Evolutionary conservation across 2,113 vertebrate genomes (phyloP), one percentile per base, ranked within the genome.

Genomic region (Zosterops pallidus): DNA sequence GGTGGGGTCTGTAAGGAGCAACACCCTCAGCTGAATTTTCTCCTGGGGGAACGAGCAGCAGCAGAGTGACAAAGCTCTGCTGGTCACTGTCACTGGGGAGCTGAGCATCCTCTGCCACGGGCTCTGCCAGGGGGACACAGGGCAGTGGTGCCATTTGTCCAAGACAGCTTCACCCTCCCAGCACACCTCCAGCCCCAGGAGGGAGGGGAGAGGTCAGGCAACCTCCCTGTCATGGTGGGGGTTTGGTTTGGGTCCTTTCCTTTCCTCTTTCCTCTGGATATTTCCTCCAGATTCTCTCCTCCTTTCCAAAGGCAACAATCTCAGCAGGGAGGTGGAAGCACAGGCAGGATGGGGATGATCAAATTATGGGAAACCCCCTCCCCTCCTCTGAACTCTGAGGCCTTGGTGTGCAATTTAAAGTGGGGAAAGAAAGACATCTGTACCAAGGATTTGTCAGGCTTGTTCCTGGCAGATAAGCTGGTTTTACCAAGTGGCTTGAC

Each of bases 41-140:
- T 84, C 42, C 39, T 70, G 53, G 8, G 8, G 35, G 80, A 71
- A 21, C 2, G 64, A 83, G 60, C 47, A 37, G 78, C 78, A 84
- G 87, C 63, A 64, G 74, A 52, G 17, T 19, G 85, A 22, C 6
- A 4, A 9, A 62, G 21, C 35, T 37, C 23, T 6, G 8, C 18
- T 42, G 33, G 90, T n/a, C 5, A 2, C 31, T 69, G 79, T 44
- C 79, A 37, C 67, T 0, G 1, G 13, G 65, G 46, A 68, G 63
- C 55, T 24, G 50, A 50, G 75, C 47, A 50, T 31, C 79, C 41
- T 62, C 65, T 15, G 55, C 62, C 62, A 29, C 0, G 4, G 31
- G 60, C 60, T 29, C 5, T 14, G n/a, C 28, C 70, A 57, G 44
- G 2, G 78, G 77, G 7, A 63, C 53, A 12, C 0, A 0, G 1